Base-by-base conservation (phyloP, 1,140 invertebrate genomes). In the Bombus waltoni region DNA sequence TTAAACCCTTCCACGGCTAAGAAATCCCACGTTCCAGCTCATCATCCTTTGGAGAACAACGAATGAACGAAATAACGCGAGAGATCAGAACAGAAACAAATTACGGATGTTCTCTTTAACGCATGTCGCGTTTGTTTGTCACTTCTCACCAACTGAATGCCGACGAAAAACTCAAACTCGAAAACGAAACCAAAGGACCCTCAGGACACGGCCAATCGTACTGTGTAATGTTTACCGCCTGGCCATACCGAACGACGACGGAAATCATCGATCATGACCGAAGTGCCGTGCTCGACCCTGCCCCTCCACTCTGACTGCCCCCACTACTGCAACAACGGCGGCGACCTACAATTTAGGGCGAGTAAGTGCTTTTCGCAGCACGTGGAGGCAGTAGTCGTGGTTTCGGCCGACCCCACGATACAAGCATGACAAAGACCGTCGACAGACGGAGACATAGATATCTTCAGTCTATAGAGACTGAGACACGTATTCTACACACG, bases 141-240 rank as follows among this genome's bases (percentile, higher is more conserved):
- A 85, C 84, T 85, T 85, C 71, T 65, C 71, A 75, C 59, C 47
- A 68, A 73, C 71, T 68, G 57, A 81, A 81, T 57, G 44, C 15
- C 79, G 79, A 75, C 35, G 79, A 81, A 74, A 80, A 85, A 81
- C 70, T 85, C 59, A 57, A 85, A 81, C 59, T 81, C 59, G 66
- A 68, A 68, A 68, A 68, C 47, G 78, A 93, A 94, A 94, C 93
- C 92, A 88, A 93, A 95, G 94, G 93, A 93, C 93, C 93, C 92
- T 93, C 92, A 89, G 91, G 90, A 91, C 91, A 80, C 83, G 90
- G 92, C 93, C 94, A 94, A 95, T 95, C 92, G 92, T 93, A 94
- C 93, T 93, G 91, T 92, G 88, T 90, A 94, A 95, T 94, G 93
- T 95, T 95, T 95, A 95, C 94, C 93, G 94, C 94, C 92, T 94